A percentile compares a stretch with the other conserved stretches of the same genome.
phyloP scores from a whole-genome alignment of 2,797 vertebrate species.

The Bovichtus diacanthus region DNA sequence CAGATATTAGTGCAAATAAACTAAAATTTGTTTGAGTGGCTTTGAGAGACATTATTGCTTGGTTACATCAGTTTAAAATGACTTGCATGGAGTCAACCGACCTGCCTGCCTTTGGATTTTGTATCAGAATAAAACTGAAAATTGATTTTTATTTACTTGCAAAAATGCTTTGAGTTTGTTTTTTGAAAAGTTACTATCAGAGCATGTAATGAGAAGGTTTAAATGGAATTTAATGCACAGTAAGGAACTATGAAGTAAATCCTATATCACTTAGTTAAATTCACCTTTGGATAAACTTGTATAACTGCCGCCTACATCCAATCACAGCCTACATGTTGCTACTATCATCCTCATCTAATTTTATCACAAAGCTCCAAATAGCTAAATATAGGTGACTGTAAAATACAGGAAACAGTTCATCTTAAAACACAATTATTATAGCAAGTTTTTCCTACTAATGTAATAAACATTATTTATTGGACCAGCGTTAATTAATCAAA shows the following conservation, averaged over 20 bases:
- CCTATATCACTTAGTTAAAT: background rate
- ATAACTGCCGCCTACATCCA: too few species aligned
- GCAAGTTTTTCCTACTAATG: background rate
- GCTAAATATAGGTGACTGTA: background rate
- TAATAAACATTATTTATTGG: background rate
- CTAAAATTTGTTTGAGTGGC: conserved; percentile 64
- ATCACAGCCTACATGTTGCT: too few species aligned
- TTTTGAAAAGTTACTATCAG: background rate
- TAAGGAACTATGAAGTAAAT: background rate
- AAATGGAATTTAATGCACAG: background rate
- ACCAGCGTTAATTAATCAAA: background rate
- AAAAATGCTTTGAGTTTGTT: background rate
- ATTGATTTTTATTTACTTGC: conserved; percentile 18
- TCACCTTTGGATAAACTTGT: background rate
- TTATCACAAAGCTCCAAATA: too few species aligned
- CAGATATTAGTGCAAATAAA: conserved; percentile 71
- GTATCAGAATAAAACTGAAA: conserved; percentile 12
- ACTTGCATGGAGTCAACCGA: conserved; percentile 23
- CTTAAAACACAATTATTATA: background rate
- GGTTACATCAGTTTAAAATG: conserved; percentile 50
- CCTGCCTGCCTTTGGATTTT: conserved; percentile 21
- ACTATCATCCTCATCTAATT: background rate
- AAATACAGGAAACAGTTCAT: background rate
- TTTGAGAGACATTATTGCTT: conserved; percentile 67
- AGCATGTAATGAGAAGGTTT: conserved; percentile 1